A percentile compares a stretch with the other conserved stretches of the same genome.
Conservation (phyloP, 2,888 invertebrate genomes). For the Nudaria mundana region DNA sequence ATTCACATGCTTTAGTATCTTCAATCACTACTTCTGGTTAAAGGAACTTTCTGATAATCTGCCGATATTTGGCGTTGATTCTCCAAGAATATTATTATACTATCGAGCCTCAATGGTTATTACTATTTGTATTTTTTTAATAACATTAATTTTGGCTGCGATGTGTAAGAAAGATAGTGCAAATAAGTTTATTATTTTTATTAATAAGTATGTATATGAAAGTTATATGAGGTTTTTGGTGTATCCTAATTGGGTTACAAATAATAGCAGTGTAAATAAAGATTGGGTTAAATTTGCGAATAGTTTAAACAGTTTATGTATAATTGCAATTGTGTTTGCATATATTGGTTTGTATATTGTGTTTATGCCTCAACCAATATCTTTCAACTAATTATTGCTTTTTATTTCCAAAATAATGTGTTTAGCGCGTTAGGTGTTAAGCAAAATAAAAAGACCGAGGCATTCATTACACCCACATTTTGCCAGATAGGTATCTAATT, state of each 20-base stretch:
- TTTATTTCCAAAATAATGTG: slow-evolving; percentile 1
- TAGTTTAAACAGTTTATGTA: slow-evolving; percentile 34
- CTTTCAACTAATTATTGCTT: slow-evolving; percentile 11
- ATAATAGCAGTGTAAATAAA: slow-evolving; percentile 12
- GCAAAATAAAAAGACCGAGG: no score
- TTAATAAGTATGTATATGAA: slow-evolving; percentile 32
- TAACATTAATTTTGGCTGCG: slow-evolving; percentile 32
- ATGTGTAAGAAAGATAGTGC: slow-evolving; percentile 27
- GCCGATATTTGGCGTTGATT: slow-evolving; percentile 33
- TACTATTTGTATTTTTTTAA: slow-evolving; percentile 27
- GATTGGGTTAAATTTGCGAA: slow-evolving; percentile 42
- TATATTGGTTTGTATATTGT: slow-evolving; percentile 35
- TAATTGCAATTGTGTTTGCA: slow-evolving; percentile 19
- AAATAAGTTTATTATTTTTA: slow-evolving; percentile 27
- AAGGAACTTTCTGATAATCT: slow-evolving; percentile 19
- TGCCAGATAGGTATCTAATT: no score
- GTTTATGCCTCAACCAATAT: slow-evolving; percentile 36
- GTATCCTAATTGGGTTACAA: slow-evolving; percentile 32
- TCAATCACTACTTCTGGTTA: slow-evolving; percentile 40
- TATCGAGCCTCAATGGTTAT: slow-evolving; percentile 40
- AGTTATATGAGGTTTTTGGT: slow-evolving; percentile 28
- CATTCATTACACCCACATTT: no score
- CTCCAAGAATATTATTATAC: slow-evolving; percentile 44
- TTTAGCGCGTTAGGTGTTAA: no score
- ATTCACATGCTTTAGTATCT: slow-evolving; percentile 38